These are phyloP conservation scores for Noctua comes DNA, from an alignment of 2,888 invertebrate species.

Conservation along the genomic window DNA sequence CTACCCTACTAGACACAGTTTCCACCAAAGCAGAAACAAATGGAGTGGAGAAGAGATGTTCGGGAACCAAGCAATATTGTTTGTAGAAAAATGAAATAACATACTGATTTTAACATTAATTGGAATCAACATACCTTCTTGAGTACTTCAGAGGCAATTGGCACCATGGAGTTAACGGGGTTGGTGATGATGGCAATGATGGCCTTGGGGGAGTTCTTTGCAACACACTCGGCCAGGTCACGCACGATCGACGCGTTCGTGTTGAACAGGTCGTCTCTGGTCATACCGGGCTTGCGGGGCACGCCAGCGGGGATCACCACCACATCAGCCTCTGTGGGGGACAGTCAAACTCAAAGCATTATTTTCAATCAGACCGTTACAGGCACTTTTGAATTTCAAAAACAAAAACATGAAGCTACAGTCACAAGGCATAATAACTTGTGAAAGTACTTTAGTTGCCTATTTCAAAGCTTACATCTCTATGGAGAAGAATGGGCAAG, in stretches of 20 bases:
- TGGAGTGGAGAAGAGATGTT: neutral
- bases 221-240: slow-evolving; percentile 94
- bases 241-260: slow-evolving; percentile 99
- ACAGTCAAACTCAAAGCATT: neutral
- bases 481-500: too few species aligned
- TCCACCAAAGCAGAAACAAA: neutral
- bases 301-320: slow-evolving; percentile 99
- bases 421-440: neutral
- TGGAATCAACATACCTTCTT: slow-evolving; percentile 92
- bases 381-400: neutral
- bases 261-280: slow-evolving; percentile 99
- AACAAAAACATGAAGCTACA: neutral
- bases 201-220: slow-evolving; percentile 97
- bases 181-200: slow-evolving; percentile 99
- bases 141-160: slow-evolving; percentile 98
- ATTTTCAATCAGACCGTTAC: neutral
- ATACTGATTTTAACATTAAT: neutral
- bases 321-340: slow-evolving; percentile 91
- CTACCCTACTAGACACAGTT: neutral
- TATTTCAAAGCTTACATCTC: neutral
- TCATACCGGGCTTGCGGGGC: slow-evolving; percentile 99
- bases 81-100: neutral
- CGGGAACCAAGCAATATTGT: neutral
- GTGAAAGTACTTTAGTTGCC: neutral
- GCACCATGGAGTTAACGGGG: slow-evolving; percentile 99